phyloP scores from a whole-genome alignment of 2,797 vertebrate genomes.

The Argya squamiceps region DNA sequence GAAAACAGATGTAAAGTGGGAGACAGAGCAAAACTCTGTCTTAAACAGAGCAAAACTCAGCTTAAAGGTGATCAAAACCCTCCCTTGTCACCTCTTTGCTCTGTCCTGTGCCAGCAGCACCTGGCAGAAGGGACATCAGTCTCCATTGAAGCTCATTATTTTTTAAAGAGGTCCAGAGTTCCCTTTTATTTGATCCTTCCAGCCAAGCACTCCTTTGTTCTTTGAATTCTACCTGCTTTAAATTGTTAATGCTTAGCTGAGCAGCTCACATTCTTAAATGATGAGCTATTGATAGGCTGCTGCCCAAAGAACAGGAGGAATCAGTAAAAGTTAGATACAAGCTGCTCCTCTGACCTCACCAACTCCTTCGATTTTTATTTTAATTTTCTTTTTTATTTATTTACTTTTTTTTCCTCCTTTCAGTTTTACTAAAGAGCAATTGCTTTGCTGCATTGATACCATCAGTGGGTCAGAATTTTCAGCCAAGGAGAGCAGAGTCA shows the following conservation, averaged over 20 bases:
- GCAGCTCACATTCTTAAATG: background rate
- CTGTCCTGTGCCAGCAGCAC: background rate
- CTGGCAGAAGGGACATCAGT: background rate
- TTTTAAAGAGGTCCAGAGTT: background rate
- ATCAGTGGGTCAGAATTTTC: background rate
- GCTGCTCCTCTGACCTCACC: background rate
- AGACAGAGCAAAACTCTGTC: background rate
- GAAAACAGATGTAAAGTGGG: background rate
- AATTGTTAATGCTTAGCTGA: constrained; percentile 19
- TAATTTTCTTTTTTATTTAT: background rate
- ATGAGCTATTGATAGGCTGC: background rate
- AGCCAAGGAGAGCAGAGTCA: background rate
- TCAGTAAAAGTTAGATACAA: background rate
- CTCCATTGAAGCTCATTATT: background rate
- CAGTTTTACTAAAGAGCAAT: background rate
- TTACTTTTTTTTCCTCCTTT: fast-evolving
- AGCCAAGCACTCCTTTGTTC: background rate
- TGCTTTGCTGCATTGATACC: background rate
- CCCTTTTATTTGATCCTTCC: background rate
- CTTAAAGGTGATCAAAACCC: background rate
- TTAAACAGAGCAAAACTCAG: background rate
- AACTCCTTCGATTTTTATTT: background rate
- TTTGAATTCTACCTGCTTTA: background rate
- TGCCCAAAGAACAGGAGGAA: background rate
- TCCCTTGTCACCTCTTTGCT: background rate